Conservation (phyloP, 2,888 invertebrate species). For the Drosophila subquinaria region DNA sequence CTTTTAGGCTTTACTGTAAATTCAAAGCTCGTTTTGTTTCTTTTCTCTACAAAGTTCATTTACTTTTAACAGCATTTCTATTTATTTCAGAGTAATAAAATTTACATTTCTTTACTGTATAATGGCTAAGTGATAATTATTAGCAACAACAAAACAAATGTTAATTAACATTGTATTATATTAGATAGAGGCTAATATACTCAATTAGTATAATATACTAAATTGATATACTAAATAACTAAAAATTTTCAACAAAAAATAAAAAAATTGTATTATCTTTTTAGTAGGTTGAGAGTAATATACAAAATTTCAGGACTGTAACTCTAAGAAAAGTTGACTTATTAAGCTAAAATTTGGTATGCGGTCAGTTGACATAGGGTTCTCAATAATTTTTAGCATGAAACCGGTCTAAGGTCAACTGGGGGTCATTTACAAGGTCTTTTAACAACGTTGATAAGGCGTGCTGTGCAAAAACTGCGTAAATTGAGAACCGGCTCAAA, state of each 20-base stretch:
- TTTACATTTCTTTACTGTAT: background rate
- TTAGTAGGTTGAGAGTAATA: background rate
- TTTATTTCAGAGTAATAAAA: background rate
- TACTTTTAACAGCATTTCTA: background rate
- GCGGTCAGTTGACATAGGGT: background rate
- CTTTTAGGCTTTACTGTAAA: conserved; percentile 25
- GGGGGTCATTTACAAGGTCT: background rate
- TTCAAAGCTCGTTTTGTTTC: background rate
- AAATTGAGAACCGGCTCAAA: background rate
- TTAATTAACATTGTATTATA: too few species aligned
- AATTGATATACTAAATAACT: too few species aligned
- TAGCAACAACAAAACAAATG: too few species aligned
- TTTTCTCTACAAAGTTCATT: background rate
- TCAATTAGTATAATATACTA: too few species aligned
- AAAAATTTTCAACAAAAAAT: too few species aligned
- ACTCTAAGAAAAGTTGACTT: background rate
- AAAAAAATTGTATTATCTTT: too few species aligned
- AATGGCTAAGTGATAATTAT: background rate
- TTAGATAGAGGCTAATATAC: too few species aligned
- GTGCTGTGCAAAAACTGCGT: background rate
- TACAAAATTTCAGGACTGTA: background rate
- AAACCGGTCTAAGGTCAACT: conserved; percentile 20
- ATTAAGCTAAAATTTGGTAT: background rate
- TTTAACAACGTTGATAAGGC: background rate
- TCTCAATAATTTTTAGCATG: background rate